Evolutionary conservation across 2,797 vertebrate genomes (phyloP), one percentile per base, ranked within the genome.

Genomic region (Stomatorhinus walkeri): DNA sequence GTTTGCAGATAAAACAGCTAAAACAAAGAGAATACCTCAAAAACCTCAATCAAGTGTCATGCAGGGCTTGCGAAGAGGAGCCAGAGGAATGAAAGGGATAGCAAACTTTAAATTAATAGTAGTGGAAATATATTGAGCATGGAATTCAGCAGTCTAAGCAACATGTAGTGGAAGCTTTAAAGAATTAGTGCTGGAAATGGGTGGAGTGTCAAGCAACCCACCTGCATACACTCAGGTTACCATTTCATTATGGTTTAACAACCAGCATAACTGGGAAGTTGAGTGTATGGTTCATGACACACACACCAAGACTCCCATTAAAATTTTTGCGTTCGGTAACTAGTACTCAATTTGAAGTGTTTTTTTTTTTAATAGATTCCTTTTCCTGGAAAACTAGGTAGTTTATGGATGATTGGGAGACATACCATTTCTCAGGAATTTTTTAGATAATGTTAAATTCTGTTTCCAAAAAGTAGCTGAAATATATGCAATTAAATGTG

Each of bases 181-280:
- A 81, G 36, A 81, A 43, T 43, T 46, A 81, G 16, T 81, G 36
- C 76, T 46, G 40, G 40, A 81, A 40, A 81, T 81, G 36, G 76
- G 76, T 46, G 46, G 16, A 79, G 19, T n/a, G 36, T 81, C 8
- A 46, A 81, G 7, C 76, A n/a, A 81, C 76, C 40, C 7, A 3
- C 76, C 76, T 19, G 40, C 76, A 89, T 51, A 59, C 68, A 87
- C 19, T 59, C 72, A 88, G 19, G 89, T 89, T 68, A 72, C 28
- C 4, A 90, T 88, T 48, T 52, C 36, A 93, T 88, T 91, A 49
- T 92, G 91, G 79, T 88, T 90, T 91, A 87, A 92, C 91, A 92
- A 86, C 87, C 90, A 91, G 92, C 92, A 93, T 79, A 90, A 93
- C 91, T 91, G 92, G 89, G 92, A 87, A 87, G 91, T 59, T 83